Base-by-base conservation (phyloP, 2,888 invertebrate species). In the Calliopum simillimum region DNA sequence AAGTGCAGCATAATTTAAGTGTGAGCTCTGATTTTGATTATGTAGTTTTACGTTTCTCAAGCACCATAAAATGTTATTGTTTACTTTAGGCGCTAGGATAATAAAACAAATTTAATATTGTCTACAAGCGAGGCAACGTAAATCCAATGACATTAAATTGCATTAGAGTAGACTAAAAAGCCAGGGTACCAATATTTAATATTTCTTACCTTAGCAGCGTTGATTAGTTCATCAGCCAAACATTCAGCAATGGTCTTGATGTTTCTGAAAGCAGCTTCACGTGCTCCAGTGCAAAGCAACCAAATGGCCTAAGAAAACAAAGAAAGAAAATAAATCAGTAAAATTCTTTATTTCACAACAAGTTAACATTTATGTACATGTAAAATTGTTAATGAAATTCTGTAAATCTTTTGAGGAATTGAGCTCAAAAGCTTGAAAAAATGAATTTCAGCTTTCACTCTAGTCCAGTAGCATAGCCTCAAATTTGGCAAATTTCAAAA, bases 191-290 rank as follows among this genome's bases (percentile, higher is more conserved):
- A n/a, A 19, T 61, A 5, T 41, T 11, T 41, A 6, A 4, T 49
- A 19, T 63, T 56, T 71, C 73, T 77, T 85, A 93, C 93, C 92
- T 99, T 99, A 65, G 99, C 98, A 79, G 99, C 99, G 85, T 99
- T 99, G 87, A 99, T 99, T 71, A 99, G 92, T 88, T 99, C 99
- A 90, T 99, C 99, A 85, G 99, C 99, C 82, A 99, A 91, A 88
- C 99, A 99, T 88, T 99, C 99, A 73, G 99, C 99, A 84, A 99
- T 99, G 64, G 98, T 98, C 89, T 99, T 99, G 86, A 99, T 99
- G 89, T 99, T 99, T 84, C 99, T 93, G 93, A 99, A 99, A 64
- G 99, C 96, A 74, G 99, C 98, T 88, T 99, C 99, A 80, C 99
- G 93, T 64, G 99, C 98, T 76, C 99, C 99, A 66, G 99, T 99